phyloP scores from a whole-genome alignment of 1,140 invertebrate genomes.

The Lucilia cuprina region DNA sequence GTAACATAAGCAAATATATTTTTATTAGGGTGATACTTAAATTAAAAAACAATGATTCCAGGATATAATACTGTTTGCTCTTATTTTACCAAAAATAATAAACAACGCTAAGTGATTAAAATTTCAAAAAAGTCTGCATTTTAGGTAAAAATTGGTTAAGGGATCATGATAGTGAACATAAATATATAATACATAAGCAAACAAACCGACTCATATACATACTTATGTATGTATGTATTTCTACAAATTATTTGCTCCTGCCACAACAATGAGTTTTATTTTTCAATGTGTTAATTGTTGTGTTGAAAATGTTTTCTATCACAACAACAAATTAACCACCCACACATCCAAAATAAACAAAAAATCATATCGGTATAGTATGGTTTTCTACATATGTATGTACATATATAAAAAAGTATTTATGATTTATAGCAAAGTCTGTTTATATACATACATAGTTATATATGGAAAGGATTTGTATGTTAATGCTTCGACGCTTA shows the following conservation, averaged over 20 bases:
- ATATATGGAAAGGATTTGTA: background rate
- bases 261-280: background rate
- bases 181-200: too few relatives aligned
- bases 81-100: too few relatives aligned
- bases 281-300: background rate
- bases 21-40: too few relatives aligned
- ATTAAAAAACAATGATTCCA: too few relatives aligned
- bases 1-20: background rate
- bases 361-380: background rate
- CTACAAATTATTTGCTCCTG: background rate
- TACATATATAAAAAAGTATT: background rate
- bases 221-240: background rate
- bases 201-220: background rate
- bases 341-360: background rate
- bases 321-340: background rate
- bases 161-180: too few relatives aligned
- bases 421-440: conserved; percentile 9
- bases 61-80: too few relatives aligned
- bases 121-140: too few relatives aligned
- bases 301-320: conserved; percentile 3
- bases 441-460: background rate
- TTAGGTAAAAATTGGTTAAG: too few relatives aligned
- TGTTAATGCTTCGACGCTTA: background rate
- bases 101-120: too few relatives aligned
- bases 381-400: background rate